Evolutionary conservation across 2,797 vertebrate genomes (phyloP), one percentile per base, ranked within the genome.

Genomic region (Anas flavirostris): DNA sequence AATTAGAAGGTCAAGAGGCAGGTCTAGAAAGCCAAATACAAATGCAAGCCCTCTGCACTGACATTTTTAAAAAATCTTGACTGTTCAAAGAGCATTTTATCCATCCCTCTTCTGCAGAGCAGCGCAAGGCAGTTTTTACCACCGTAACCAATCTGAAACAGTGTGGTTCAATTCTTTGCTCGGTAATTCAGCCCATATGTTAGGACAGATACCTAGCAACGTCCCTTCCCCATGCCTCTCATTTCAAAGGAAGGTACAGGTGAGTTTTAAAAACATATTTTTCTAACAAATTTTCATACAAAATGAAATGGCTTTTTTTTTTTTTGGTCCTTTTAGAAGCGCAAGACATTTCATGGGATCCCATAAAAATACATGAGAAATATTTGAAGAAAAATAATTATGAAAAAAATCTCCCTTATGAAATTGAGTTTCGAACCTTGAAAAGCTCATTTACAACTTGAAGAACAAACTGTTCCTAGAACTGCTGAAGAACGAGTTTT

Each of bases 1-100:
- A 98, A 98, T 98, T 98, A 98, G 98, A 98, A 98, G 98, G 98
- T 98, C 98, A 98, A 98, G 97, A 98, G 96, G 97, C 97, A 96
- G 97, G 98, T 97, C 97, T 97, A 96, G 96, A 94, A 97, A 98
- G 97, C 96, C 97, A 98, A 97, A 97, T 97, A 97, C 95, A 98
- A 98, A 98, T 96, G 97, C 97, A 98, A 98, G 97, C 97, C 97
- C 97, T 98, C 96, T 98, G 97, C 95, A 95, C 96, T 43, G 95
- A 97, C 94, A 93, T 96, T 96, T 77, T 90, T 18, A 85, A 97
- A 97, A 96, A 96, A 95, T 70, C 96, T 88, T 50, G 89, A 93
- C 95, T 97, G 97, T 98, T 98, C 98, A 98, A 98, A 98, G 97
- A 97, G 86, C 74, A 90, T 98, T 98, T 98, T 96, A 97, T 97